phyloP scores from a whole-genome alignment of 2,888 invertebrate species.

The Alitta virens region DNA sequence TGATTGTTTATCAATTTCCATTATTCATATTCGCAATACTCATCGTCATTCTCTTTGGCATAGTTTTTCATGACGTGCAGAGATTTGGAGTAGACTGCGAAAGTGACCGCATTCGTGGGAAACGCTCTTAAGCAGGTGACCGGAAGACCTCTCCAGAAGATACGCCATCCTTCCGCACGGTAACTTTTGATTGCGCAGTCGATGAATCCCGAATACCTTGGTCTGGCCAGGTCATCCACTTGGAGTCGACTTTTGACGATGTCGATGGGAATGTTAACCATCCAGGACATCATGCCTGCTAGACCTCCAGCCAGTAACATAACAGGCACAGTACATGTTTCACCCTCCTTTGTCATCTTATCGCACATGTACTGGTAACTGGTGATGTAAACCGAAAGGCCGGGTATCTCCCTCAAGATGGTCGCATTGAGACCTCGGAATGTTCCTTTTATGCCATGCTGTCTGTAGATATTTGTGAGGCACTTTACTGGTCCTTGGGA shows the following conservation, averaged over 20 bases:
- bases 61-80: neutral
- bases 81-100: conserved; percentile 57
- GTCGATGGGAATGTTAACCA: conserved; percentile 71
- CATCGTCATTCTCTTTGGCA: neutral
- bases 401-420: conserved; percentile 62
- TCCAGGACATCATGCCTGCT: conserved; percentile 67
- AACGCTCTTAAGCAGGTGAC: conserved; percentile 68
- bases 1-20: too few species aligned
- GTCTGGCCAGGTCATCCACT: conserved; percentile 60
- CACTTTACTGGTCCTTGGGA: conserved; percentile 61
- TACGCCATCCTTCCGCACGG: conserved; percentile 62
- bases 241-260: conserved; percentile 75
- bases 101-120: conserved; percentile 69
- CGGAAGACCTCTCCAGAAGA: conserved; percentile 67
- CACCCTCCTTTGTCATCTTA: conserved; percentile 24
- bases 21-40: too few species aligned
- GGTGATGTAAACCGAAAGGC: conserved; percentile 66
- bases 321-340: conserved; percentile 9
- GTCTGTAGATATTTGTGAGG: conserved; percentile 61
- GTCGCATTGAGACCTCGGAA: conserved; percentile 52
- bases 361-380: conserved; percentile 61
- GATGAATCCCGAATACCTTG: conserved; percentile 63
- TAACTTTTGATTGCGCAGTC: conserved; percentile 66
- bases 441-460: conserved; percentile 44
- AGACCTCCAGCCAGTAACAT: conserved; percentile 50